phyloP scores from a whole-genome alignment of 2,113 vertebrate genomes.

The Amphiprion percula region DNA sequence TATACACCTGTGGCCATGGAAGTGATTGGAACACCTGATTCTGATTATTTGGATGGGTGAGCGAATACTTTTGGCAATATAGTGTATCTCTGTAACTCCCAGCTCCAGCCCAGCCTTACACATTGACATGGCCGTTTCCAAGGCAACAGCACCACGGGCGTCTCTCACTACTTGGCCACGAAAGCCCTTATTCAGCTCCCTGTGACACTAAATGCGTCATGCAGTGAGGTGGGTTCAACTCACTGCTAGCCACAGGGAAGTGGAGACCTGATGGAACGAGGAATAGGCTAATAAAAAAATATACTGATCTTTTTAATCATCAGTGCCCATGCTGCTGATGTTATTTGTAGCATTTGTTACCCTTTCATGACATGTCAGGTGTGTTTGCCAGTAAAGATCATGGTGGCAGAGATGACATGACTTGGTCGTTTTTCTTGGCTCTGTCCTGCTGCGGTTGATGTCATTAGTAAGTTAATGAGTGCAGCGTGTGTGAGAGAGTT shows the following conservation, averaged over 20 bases:
- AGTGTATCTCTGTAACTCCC: slow-evolving; percentile 11
- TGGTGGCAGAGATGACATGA: slow-evolving; percentile 5
- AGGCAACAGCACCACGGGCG: slow-evolving; percentile 21
- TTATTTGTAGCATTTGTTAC: background rate
- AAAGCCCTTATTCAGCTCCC: slow-evolving; percentile 51
- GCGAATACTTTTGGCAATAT: no score
- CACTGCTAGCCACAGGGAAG: background rate
- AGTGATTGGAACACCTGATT: no score
- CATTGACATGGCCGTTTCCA: slow-evolving; percentile 39
- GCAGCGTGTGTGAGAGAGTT: slow-evolving; percentile 37
- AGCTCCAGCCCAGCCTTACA: background rate
- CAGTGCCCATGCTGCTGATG: background rate
- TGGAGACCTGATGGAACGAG: slow-evolving; percentile 23
- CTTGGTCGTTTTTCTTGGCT: slow-evolving; percentile 22
- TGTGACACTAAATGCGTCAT: slow-evolving; percentile 20
- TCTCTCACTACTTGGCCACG: slow-evolving; percentile 10
- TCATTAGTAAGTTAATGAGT: slow-evolving; percentile 80
- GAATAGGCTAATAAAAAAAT: slow-evolving; percentile 6
- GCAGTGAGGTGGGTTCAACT: slow-evolving; percentile 36
- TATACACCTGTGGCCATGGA: no score
- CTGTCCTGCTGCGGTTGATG: slow-evolving; percentile 44
- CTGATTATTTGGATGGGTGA: no score
- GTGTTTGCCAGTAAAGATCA: background rate
- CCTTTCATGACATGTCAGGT: background rate
- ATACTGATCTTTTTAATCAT: background rate